These are phyloP conservation scores for Acomys russatus DNA, from an alignment of 2,797 vertebrate species.

Conservation along the genomic window DNA sequence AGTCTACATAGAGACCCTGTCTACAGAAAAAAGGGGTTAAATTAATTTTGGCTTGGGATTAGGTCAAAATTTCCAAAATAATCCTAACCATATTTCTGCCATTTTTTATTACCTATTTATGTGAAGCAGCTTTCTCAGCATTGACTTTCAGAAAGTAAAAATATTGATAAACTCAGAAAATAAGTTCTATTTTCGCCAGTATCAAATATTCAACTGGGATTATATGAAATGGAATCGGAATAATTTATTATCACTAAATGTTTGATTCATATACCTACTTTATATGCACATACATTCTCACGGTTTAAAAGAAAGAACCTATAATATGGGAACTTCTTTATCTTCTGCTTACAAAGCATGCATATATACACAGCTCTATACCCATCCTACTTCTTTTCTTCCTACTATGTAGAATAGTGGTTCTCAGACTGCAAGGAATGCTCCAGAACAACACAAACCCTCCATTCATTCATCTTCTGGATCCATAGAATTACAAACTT, in stretches of 20 bases:
- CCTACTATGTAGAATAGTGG: neutral
- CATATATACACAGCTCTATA: neutral
- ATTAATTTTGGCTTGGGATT: neutral
- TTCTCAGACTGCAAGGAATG: slow-evolving; percentile 16
- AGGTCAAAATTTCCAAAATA: neutral
- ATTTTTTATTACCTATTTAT: neutral
- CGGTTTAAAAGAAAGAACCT: too few relatives aligned
- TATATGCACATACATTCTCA: neutral
- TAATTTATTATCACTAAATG: neutral
- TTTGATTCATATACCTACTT: neutral
- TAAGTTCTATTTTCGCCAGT: neutral
- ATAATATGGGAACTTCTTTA: neutral
- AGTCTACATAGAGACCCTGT: neutral
- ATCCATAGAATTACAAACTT: slow-evolving; percentile 20
- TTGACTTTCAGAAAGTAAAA: neutral
- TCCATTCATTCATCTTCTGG: neutral
- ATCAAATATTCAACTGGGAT: neutral
- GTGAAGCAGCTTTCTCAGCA: neutral
- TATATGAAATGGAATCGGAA: neutral
- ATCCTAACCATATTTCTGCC: neutral
- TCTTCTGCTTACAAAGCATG: neutral
- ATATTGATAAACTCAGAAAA: neutral
- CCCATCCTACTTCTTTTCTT: neutral
- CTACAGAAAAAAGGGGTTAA: neutral
- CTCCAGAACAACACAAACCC: neutral